Base-by-base conservation (phyloP, 2,888 invertebrate genomes). In the Ochropleura plecta region DNA sequence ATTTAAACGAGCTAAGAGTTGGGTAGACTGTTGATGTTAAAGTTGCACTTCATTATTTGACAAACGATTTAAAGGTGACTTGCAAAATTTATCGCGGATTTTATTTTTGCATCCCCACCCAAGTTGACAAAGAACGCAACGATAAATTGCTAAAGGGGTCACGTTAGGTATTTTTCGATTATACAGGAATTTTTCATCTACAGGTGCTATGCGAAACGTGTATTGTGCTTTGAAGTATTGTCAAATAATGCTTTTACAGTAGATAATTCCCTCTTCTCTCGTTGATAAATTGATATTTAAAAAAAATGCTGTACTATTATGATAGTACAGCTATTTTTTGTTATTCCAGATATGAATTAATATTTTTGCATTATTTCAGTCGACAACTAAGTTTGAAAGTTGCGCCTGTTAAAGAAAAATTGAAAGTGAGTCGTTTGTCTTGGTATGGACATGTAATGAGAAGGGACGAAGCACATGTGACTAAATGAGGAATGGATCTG, bases 61-160 rank as follows among this genome's bases (percentile, higher is more conserved):
- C 93, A 94, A 95, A 95, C 92, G 94, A 94, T 92, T 91, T 90
- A 89, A 93, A 92, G 92, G 94, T 94, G 94, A 95, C 93, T 93
- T 88, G 94, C 90, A 89, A 89, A 94, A 94, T 94, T 93, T 93
- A 93, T 93, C 90, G 91, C 88, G 90, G 88, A 90, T 92, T 94
- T 94, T 90, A 85, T 88, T 94, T 94, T 93, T 93, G 91, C 92
- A 93, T 93, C 92, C 91, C 91, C 90, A 87, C 90, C 87, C 88
- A 89, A 88, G 88, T 91, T 92, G 92, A 94, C 93, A 93, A 94
- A 93, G 92, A 92, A 92, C 87, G 88, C 84, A 86, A 88, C 92
- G 90, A 94, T 95, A 93, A 94, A 94, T 94, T 93, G 74, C 87
- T 88, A 89, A 90, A 91, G 90, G 90, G 90, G 90, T 91, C 89